phyloP scores from a whole-genome alignment of 2,888 invertebrate species.

The Anodontia alba region DNA sequence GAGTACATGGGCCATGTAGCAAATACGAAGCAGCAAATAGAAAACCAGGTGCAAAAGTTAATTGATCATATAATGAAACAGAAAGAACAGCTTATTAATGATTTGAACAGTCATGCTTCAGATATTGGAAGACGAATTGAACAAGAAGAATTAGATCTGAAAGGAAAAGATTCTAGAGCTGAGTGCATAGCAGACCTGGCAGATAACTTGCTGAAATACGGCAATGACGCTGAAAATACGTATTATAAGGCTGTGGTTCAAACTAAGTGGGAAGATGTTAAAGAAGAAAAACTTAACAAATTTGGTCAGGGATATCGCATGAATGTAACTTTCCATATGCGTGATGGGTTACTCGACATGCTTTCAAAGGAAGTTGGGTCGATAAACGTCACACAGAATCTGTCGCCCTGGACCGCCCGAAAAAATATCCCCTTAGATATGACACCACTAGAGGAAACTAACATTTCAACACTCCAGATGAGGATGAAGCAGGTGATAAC shows the following conservation, averaged over 20 bases:
- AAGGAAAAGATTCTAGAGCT: slow-evolving; percentile 48
- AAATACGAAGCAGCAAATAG: slow-evolving; percentile 46
- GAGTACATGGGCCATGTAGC: slow-evolving; percentile 44
- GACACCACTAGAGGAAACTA: slow-evolving; percentile 29
- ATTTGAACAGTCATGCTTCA: slow-evolving; percentile 43
- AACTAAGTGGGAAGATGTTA: slow-evolving; percentile 46
- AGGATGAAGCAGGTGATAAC: slow-evolving; percentile 48
- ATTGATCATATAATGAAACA: slow-evolving; percentile 49
- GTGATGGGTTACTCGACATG: slow-evolving; percentile 37
- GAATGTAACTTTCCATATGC: slow-evolving; percentile 52
- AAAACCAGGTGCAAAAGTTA: slow-evolving; percentile 43
- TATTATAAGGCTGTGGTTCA: slow-evolving; percentile 36
- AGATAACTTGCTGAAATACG: slow-evolving; percentile 48
- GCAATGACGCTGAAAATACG: slow-evolving; percentile 53
- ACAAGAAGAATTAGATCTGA: slow-evolving; percentile 31
- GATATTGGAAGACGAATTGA: slow-evolving; percentile 40
- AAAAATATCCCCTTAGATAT: slow-evolving; percentile 44
- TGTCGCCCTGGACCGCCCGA: slow-evolving; percentile 58
- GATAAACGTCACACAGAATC: slow-evolving; percentile 46
- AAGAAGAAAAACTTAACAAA: slow-evolving; percentile 52
- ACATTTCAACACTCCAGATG: slow-evolving; percentile 41
- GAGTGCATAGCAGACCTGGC: slow-evolving; percentile 40
- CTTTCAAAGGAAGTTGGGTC: slow-evolving; percentile 47
- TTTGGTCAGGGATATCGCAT: slow-evolving; percentile 59
- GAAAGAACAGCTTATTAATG: slow-evolving; percentile 42